Evolutionary conservation across 2,888 invertebrate genomes (phyloP).

Genomic region (Drosophila hamatofila): DNA sequence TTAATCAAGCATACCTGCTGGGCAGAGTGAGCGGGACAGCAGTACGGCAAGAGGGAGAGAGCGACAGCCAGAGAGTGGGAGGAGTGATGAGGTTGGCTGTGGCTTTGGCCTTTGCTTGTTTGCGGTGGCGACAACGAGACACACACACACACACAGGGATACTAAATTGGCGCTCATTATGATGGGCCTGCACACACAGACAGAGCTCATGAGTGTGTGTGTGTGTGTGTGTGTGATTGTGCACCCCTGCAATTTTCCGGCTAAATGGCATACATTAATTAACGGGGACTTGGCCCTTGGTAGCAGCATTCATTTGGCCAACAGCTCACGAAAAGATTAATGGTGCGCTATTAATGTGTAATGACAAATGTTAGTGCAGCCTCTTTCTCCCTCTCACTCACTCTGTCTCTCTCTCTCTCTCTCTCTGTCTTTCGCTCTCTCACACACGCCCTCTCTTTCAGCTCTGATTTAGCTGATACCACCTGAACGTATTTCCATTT

Average conservation of each 20-base stretch:
- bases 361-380: conserved; percentile 82
- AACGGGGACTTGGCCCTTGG: conserved; percentile 67
- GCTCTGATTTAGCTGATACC: conserved; percentile 36
- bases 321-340: conserved; percentile 81
- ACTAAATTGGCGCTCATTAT: conserved; percentile 81
- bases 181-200: conserved; percentile 50
- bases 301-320: conserved; percentile 66
- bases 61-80: neutral
- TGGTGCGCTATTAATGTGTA: conserved; percentile 83
- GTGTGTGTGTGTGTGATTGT: conserved; percentile 46
- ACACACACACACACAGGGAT: conserved; percentile 42
- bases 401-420: neutral
- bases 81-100: conserved; percentile 27
- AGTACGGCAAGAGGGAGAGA: neutral
- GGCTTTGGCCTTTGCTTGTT: conserved; percentile 78
- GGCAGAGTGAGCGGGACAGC: conserved; percentile 47
- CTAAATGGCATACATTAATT: conserved; percentile 82
- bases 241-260: conserved; percentile 74
- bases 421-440: neutral
- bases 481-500: conserved; percentile 59
- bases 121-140: conserved; percentile 72
- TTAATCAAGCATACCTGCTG: conserved; percentile 82
- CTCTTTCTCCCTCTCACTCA: neutral
- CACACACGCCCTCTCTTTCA: neutral
- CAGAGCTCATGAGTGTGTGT: conserved; percentile 40